phyloP scores from a whole-genome alignment of 2,113 vertebrate species.

The Microtus montanus region DNA sequence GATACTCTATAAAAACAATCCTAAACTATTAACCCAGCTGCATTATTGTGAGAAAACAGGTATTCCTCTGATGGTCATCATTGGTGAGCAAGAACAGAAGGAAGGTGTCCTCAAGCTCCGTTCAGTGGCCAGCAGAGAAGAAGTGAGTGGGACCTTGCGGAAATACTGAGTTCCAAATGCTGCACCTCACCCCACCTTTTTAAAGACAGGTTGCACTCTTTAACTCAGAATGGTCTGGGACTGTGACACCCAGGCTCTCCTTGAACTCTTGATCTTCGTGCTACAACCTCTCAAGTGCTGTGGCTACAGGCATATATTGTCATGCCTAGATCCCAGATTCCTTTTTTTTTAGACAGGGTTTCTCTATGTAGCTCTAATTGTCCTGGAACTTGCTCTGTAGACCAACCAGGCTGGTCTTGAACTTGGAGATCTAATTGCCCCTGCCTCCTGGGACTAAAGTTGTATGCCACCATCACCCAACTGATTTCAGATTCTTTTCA shows the following conservation, averaged over 20 bases:
- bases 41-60: conserved; percentile 93
- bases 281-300: neutral
- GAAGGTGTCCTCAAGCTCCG: conserved; percentile 93
- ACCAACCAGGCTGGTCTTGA: neutral
- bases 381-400: neutral
- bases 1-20: conserved; percentile 94
- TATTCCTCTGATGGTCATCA: conserved; percentile 93
- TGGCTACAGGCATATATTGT: neutral
- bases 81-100: conserved; percentile 94
- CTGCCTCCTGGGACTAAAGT: neutral
- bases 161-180: conserved; percentile 1
- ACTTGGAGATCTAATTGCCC: neutral
- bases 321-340: neutral
- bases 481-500: conserved; percentile 16
- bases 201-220: neutral
- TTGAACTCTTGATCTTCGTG: neutral
- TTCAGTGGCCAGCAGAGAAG: conserved; percentile 89
- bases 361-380: neutral
- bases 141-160: conserved; percentile 85
- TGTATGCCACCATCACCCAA: neutral
- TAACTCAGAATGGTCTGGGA: neutral
- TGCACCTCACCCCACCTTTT: neutral
- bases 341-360: neutral
- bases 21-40: conserved; percentile 95
- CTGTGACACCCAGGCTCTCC: neutral